Evolutionary conservation across 2,113 vertebrate genomes (phyloP).

Genomic region (Cnemophilus loriae): DNA sequence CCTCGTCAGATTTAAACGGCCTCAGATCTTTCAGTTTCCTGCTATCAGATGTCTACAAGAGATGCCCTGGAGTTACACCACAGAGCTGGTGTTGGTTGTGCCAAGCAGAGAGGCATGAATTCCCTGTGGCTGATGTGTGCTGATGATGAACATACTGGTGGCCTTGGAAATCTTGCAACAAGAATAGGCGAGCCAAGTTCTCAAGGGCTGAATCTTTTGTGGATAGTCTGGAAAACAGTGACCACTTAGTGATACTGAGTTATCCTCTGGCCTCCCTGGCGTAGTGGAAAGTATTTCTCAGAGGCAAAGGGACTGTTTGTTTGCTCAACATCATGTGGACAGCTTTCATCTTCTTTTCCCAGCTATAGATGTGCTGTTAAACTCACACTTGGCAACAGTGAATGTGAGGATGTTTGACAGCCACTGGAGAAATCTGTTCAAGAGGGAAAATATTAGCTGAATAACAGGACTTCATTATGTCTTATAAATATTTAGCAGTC

Average conservation of each 20-base stretch:
- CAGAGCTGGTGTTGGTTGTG: not conserved
- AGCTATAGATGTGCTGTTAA: slow-evolving; percentile 6
- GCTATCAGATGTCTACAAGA: not conserved
- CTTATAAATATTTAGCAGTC: slow-evolving; percentile 27
- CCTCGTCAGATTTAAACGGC: not conserved
- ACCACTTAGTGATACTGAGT: not conserved
- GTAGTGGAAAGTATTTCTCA: not conserved
- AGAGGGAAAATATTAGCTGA: slow-evolving; percentile 33
- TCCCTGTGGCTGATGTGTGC: not conserved
- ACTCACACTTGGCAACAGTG: slow-evolving; percentile 10
- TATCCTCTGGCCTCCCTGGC: not conserved
- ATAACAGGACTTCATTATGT: not conserved
- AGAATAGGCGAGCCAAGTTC: not conserved
- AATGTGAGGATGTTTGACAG: slow-evolving; percentile 44
- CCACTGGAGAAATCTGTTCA: slow-evolving; percentile 32
- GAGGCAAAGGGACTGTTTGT: slow-evolving; percentile 19
- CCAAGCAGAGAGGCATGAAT: not conserved
- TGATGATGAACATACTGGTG: not conserved
- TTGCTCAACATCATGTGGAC: not conserved
- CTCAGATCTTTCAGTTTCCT: not conserved
- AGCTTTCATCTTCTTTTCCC: slow-evolving; percentile 46
- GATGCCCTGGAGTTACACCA: not conserved
- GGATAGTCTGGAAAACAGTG: not conserved
- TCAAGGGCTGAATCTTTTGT: not conserved
- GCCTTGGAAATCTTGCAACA: not conserved